phyloP scores from a whole-genome alignment of 2,888 invertebrate genomes.

The Netelia melanura region DNA sequence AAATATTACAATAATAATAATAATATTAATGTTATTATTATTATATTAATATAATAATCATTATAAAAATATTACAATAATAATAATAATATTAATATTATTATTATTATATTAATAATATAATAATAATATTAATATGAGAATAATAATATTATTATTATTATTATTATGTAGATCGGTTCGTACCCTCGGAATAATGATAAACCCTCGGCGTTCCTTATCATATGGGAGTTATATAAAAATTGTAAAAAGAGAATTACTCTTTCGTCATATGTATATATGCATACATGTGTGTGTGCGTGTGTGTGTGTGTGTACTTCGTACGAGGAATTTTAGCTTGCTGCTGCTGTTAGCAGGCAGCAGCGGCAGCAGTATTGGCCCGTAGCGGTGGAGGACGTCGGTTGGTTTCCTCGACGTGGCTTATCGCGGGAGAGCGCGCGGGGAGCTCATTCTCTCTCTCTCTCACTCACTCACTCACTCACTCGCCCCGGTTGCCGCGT shows the following conservation, averaged over 20 bases:
- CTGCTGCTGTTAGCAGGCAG: constrained; percentile 58
- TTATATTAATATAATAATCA: too few relatives aligned
- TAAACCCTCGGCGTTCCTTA: constrained; percentile 53
- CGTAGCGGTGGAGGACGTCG: constrained; percentile 58
- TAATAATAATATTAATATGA: too few relatives aligned
- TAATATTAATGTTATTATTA: too few relatives aligned
- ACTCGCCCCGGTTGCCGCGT: constrained; percentile 58
- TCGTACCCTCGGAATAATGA: constrained; percentile 40
- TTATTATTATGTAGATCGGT: constrained; percentile 9
- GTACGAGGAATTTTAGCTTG: constrained; percentile 61
- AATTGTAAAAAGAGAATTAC: constrained; percentile 34
- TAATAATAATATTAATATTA: too few relatives aligned
- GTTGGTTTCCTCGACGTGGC: constrained; percentile 69
- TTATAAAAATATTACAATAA: too few relatives aligned
- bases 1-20: too few relatives aligned
- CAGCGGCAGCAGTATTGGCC: constrained; percentile 1
- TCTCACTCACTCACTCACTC: not conserved
- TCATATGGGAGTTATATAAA: constrained; percentile 38
- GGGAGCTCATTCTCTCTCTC: constrained; percentile 26
- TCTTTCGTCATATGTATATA: constrained; percentile 36
- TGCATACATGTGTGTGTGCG: too few relatives aligned
- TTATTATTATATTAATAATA: too few relatives aligned
- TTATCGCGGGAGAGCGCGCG: constrained; percentile 62
- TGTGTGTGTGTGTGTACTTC: not conserved
- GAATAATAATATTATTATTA: not conserved